These are phyloP conservation scores for Trissoscelio sp. DNA, from an alignment of 2,888 invertebrate genomes.

Conservation along the genomic window DNA sequence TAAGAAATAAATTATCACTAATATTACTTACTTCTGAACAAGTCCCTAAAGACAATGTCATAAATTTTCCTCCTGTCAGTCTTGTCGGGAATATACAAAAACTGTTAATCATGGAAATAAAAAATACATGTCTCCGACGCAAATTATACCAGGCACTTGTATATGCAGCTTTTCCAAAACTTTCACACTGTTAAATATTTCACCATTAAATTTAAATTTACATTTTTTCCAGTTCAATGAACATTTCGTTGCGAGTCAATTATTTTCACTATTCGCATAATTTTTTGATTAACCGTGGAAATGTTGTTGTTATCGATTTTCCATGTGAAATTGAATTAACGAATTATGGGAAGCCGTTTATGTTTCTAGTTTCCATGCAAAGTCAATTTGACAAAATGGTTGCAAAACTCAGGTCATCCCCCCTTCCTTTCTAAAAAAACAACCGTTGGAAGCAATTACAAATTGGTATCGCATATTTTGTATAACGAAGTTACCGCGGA, in stretches of 20 bases:
- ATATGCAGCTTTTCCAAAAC: no score
- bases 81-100: no score
- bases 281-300: background rate
- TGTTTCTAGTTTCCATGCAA: conserved; percentile 9
- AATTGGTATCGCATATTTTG: background rate
- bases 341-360: background rate
- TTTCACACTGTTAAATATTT: no score
- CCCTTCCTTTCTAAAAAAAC: background rate
- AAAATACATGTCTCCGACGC: no score
- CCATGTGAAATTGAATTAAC: background rate
- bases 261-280: background rate
- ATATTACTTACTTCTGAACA: no score
- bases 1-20: no score
- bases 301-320: background rate
- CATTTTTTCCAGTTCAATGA: background rate
- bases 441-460: background rate
- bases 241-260: background rate
- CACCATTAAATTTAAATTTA: background rate
- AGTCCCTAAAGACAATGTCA: no score
- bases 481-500: background rate
- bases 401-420: background rate
- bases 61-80: no score
- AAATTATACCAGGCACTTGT: no score
- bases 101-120: no score
- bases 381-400: background rate